Conservation (phyloP, 2,797 vertebrate genomes). For the Lepus oiostolus region DNA sequence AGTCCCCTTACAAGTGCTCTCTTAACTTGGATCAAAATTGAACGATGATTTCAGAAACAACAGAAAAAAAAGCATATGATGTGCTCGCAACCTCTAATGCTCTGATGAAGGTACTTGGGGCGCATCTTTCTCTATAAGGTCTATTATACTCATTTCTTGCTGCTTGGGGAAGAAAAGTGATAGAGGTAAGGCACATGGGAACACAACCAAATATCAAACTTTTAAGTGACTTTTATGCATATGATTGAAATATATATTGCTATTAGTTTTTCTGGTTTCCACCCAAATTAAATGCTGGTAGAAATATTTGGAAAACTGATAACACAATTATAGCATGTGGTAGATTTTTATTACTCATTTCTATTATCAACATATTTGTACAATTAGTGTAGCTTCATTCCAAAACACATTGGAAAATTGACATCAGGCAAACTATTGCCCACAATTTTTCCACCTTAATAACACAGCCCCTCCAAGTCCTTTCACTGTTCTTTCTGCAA, state of each 20-base stretch:
- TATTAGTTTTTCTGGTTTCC: conserved; percentile 12
- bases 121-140: conserved; percentile 44
- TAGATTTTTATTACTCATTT: conserved; percentile 47
- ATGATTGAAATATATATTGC: conserved; percentile 8
- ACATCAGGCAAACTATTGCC: background rate
- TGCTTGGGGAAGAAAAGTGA: background rate
- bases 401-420: conserved; percentile 14
- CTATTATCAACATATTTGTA: conserved; percentile 44
- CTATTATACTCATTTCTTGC: conserved; percentile 5
- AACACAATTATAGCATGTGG: background rate
- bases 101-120: background rate
- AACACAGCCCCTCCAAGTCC: background rate
- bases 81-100: background rate
- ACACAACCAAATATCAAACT: background rate
- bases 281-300: conserved; percentile 51
- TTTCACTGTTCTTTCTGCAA: background rate
- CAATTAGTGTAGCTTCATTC: conserved; percentile 38
- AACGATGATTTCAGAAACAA: conserved; percentile 65
- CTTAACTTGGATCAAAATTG: conserved; percentile 46
- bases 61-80: background rate
- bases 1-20: background rate
- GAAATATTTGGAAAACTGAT: conserved; percentile 43
- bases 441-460: background rate
- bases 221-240: background rate
- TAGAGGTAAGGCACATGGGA: background rate